These are phyloP conservation scores for Lophura nycthemera DNA, from an alignment of 2,113 vertebrate genomes.

Conservation along the genomic window DNA sequence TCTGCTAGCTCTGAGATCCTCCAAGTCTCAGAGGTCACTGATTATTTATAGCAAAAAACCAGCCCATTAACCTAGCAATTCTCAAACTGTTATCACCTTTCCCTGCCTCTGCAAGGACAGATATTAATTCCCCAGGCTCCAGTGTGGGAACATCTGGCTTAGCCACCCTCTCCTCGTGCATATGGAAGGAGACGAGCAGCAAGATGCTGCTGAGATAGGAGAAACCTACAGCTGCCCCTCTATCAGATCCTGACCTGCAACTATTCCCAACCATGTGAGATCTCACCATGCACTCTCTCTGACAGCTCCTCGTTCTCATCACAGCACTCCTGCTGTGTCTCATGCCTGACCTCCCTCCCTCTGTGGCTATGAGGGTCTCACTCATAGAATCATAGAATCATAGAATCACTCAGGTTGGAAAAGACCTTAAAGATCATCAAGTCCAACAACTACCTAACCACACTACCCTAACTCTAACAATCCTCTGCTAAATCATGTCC, in stretches of 20 bases:
- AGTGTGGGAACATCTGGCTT: not conserved
- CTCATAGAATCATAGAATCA: no score
- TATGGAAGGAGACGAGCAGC: not conserved
- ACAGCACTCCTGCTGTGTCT: not conserved
- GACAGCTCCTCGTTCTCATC: not conserved
- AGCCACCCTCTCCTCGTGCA: not conserved
- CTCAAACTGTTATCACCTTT: not conserved
- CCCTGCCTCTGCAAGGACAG: not conserved
- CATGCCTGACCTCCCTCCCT: not conserved
- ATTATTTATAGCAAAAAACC: not conserved
- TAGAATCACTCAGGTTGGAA: no score
- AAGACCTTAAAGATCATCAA: no score
- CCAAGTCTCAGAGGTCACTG: not conserved
- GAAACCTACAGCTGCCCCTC: not conserved
- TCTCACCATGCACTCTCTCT: accelerated
- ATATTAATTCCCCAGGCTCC: not conserved
- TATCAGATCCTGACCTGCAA: not conserved
- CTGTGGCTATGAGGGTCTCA: not conserved
- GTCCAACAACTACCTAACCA: no score
- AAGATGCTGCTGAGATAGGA: not conserved
- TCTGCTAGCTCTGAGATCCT: not conserved
- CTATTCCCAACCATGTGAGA: not conserved
- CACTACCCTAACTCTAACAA: no score
- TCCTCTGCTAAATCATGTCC: no score
- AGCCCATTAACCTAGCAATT: not conserved